Evolutionary conservation across 2,113 vertebrate genomes (phyloP), one percentile per base, ranked within the genome.

Genomic region (Azemiops feae): DNA sequence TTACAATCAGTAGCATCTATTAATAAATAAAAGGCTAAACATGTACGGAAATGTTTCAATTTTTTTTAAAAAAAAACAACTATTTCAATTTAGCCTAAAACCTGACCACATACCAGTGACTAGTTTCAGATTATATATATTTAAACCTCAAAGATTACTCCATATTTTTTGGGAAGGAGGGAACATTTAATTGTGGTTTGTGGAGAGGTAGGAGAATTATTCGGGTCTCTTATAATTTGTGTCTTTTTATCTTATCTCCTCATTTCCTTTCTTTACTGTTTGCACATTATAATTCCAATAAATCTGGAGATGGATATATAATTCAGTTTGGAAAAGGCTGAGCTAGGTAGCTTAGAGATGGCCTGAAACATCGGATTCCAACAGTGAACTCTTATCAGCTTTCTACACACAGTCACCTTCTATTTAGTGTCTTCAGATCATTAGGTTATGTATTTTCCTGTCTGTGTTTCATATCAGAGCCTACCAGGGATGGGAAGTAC

Each of bases 41-140:
- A 53, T 23, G 55, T 93, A 11, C 39, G 53, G n/a, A 87, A 87
- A 64, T 14, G 0, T 91, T 39, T 1, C 54, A 0, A 88, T 14
- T 90, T 30, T 93, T 47, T n/a, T 0, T 1, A n/a, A 64, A 90
- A 8, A 55, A 91, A 91, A 60, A 43, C 85, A 60, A 43, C 85
- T 6, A 34, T 81, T 50, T 57, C 3, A 93, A 57, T 92, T 89
- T 88, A 90, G 18, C 1, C 39, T 55, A 81, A 91, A 93, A 93
- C 90, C 60, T 92, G 86, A 39, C 30, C 34, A 93, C 92, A 89
- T 88, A 60, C 69, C 92, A 27, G 5, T 34, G 20, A 39, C 91
- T 88, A 60, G 43, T 58, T 30, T 69, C 34, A 92, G 53, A 22
- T 47, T 2, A 6, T 92, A 1, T 23, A 64, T 16, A 92, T 96